phyloP scores from a whole-genome alignment of 2,888 invertebrate genomes.

The Drosophila nr. perissopoda region DNA sequence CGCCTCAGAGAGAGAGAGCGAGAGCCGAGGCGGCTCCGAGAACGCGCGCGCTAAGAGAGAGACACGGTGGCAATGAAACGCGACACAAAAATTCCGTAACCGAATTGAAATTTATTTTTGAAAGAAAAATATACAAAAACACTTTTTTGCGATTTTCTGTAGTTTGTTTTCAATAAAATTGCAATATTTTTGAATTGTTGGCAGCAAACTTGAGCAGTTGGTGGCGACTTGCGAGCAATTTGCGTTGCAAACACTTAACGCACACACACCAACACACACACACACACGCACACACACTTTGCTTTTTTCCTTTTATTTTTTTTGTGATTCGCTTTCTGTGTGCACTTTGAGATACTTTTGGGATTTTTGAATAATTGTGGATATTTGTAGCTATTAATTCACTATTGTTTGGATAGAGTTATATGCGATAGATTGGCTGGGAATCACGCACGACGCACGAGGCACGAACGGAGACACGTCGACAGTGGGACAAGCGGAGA shows the following conservation, averaged over 20 bases:
- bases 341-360: slow-evolving; percentile 41
- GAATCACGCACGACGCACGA: slow-evolving; percentile 58
- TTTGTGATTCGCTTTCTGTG: slow-evolving; percentile 60
- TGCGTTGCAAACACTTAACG: slow-evolving; percentile 42
- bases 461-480: slow-evolving; percentile 63
- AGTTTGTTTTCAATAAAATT: slow-evolving; percentile 15
- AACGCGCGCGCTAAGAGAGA: slow-evolving; percentile 35
- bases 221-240: slow-evolving; percentile 17
- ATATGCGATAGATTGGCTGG: slow-evolving; percentile 2
- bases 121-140: slow-evolving; percentile 39
- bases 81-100: slow-evolving; percentile 78
- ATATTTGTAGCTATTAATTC: slow-evolving; percentile 31
- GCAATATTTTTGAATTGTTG: slow-evolving; percentile 8
- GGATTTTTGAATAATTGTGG: slow-evolving; percentile 33
- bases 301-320: slow-evolving; percentile 48
- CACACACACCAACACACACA: slow-evolving; percentile 44
- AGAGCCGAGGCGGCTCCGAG: slow-evolving; percentile 19
- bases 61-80: slow-evolving; percentile 62
- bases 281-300: slow-evolving; percentile 64
- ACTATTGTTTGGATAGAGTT: slow-evolving; percentile 50
- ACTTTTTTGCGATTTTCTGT: slow-evolving; percentile 5
- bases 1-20: slow-evolving; percentile 7
- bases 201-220: slow-evolving; percentile 18
- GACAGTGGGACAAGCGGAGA: slow-evolving; percentile 62
- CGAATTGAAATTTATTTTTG: slow-evolving; percentile 48